These are phyloP conservation scores for Nansenia antarctica DNA, from an alignment of 2,113 vertebrate genomes.

Conservation along the genomic window DNA sequence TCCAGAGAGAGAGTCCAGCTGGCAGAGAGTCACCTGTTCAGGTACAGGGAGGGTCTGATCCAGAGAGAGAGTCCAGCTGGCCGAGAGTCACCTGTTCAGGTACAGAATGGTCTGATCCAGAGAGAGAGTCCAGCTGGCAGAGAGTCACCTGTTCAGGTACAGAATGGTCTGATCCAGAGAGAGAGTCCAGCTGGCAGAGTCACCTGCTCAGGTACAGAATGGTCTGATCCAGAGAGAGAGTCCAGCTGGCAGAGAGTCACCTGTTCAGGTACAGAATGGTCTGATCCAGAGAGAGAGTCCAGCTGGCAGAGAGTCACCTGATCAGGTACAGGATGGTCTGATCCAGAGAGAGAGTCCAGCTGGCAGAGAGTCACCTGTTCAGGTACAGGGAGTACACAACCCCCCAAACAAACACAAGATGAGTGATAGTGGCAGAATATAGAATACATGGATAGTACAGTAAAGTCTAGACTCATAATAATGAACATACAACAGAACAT, in stretches of 20 bases:
- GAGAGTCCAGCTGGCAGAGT: constrained; percentile 74
- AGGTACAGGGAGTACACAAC: too few relatives aligned
- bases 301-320: constrained; percentile 71
- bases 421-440: too few relatives aligned
- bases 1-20: constrained; percentile 70
- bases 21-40: constrained; percentile 72
- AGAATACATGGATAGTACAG: too few relatives aligned
- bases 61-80: constrained; percentile 72
- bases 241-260: constrained; percentile 72
- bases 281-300: constrained; percentile 72
- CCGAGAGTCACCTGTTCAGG: constrained; percentile 71
- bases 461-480: too few relatives aligned
- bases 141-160: constrained; percentile 73
- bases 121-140: constrained; percentile 72
- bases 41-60: constrained; percentile 75
- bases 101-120: constrained; percentile 73
- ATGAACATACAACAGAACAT: too few relatives aligned
- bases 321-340: constrained; percentile 75
- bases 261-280: constrained; percentile 74
- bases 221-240: constrained; percentile 72
- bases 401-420: constrained; percentile 35
- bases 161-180: constrained; percentile 72
- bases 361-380: constrained; percentile 71
- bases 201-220: constrained; percentile 73
- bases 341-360: constrained; percentile 71